Conservation (phyloP, 2,888 invertebrate species). For the Camptogramma bilineatum region DNA sequence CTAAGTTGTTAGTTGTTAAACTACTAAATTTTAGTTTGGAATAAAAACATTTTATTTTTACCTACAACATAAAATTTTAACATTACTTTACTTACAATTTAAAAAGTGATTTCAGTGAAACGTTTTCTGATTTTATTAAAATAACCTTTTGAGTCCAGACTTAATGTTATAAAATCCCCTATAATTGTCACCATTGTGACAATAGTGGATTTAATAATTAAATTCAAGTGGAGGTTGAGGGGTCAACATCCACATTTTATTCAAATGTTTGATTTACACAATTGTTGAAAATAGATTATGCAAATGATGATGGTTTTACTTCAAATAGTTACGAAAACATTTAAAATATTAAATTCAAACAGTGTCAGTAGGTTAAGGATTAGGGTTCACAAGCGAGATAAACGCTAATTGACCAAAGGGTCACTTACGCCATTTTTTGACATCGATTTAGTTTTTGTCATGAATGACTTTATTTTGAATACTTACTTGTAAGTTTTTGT, state of each 20-base stretch:
- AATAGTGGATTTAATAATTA: no score
- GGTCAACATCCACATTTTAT: background rate
- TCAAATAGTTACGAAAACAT: background rate
- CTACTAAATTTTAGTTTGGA: no score
- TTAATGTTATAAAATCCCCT: background rate
- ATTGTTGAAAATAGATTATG: constrained; percentile 3
- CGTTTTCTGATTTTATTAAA: constrained; percentile 31
- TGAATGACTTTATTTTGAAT: background rate
- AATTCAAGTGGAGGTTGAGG: background rate
- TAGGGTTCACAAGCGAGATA: background rate
- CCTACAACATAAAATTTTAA: no score
- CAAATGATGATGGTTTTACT: constrained; percentile 9
- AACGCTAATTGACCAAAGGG: background rate
- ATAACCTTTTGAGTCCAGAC: no score
- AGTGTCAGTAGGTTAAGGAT: background rate
- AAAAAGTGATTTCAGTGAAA: constrained; percentile 10
- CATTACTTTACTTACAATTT: no score
- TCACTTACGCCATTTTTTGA: background rate
- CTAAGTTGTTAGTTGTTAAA: no score
- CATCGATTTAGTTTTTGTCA: background rate
- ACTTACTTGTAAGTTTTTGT: no score
- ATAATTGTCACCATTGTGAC: background rate
- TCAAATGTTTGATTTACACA: background rate
- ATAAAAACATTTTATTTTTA: no score
- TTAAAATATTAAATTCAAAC: background rate